Base-by-base conservation (phyloP, 2,888 invertebrate genomes). In the Thymelicus sylvestris region DNA sequence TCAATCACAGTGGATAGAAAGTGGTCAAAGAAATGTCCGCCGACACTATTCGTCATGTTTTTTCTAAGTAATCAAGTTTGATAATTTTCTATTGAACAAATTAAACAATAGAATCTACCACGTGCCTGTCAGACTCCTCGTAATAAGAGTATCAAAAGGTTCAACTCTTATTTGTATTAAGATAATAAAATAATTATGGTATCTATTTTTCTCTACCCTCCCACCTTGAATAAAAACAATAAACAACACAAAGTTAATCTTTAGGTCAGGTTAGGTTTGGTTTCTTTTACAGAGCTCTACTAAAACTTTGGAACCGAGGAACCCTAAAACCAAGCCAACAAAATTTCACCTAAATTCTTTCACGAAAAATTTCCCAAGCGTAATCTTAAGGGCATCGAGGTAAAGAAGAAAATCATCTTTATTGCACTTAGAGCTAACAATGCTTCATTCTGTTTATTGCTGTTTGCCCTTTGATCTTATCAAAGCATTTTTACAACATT, bases 301-400 rank as follows among this genome's bases (percentile, higher is more conserved):
- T 13, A 13, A 38, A 31, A 31, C 31, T 5, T 2, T 2, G 31
- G 3, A 31, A 3, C 31, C 31, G 41, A 5, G 39, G n/a, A 41
- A 60, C 60, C 41, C 10, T 59, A 60, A 7, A 60, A 41, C 6
- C 7, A 41, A 55, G 19, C 57, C 24, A 44, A 55, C 52, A 6
- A 65, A 65, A 76, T 74, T 78, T 78, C 79, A 79, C 78, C 76
- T 75, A 80, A 85, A 92, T 92, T 86, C 87, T 84, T 90, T 77
- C 92, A 92, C 89, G 91, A 75, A 76, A 73, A 72, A 83, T 92
- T 92, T 88, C 90, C 90, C 89, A 88, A 92, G 74, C 80, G 73
- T 83, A 86, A 89, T 91, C 91, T 86, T 77, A 83, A 85, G 89
- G 83, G 86, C 91, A 91, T 92, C 91, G 77, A 81, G 78, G 80